Base-by-base conservation (phyloP, 1,140 invertebrate genomes). In the Pomacea maculata region DNA sequence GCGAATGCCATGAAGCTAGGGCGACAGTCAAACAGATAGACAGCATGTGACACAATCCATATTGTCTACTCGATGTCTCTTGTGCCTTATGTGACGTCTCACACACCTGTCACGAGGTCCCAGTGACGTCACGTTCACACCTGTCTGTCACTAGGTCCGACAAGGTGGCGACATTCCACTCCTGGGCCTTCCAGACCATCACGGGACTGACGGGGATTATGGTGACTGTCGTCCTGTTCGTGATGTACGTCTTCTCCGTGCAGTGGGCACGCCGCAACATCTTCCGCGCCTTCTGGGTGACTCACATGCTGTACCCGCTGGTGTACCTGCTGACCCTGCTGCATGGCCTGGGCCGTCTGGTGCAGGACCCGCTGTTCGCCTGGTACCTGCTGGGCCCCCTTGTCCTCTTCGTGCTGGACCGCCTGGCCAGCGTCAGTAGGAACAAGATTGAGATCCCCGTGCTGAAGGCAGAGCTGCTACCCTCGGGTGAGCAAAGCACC, bases 191-290 rank as follows among this genome's bases (percentile, higher is more conserved):
- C 68, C 68, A 81, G 45, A 89, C 88, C 2, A 86, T 87, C 54
- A 89, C 88, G 78, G 97, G 97, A 80, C 89, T 98, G 7, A 98
- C 97, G 0, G 98, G 98, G 19, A 95, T 99, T 4, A 84, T 97
- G 10, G 92, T 99, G 0, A 98, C 98, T 88, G 93, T 97, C 63
- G 94, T 98, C 52, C 97, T 99, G 95, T 96, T 95, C 86, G 95
- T 98, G 64, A 99, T 99, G 82, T 99, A 98, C 88, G 95, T 98
- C 1, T 99, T 99, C 90, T 97, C 98, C 0, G 96, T 97, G 91
- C 97, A 97, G 0, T 95, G 94, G 9, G 96, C 99, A 54, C 93
- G 98, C 12, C 97, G 96, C 80, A 14, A 65, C 65, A 73, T 75
- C 9, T 78, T 70, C 64, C 63, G 65, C 64, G 85, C 87, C n/a